phyloP scores from a whole-genome alignment of 2,113 vertebrate species.

The Prinia subflava region DNA sequence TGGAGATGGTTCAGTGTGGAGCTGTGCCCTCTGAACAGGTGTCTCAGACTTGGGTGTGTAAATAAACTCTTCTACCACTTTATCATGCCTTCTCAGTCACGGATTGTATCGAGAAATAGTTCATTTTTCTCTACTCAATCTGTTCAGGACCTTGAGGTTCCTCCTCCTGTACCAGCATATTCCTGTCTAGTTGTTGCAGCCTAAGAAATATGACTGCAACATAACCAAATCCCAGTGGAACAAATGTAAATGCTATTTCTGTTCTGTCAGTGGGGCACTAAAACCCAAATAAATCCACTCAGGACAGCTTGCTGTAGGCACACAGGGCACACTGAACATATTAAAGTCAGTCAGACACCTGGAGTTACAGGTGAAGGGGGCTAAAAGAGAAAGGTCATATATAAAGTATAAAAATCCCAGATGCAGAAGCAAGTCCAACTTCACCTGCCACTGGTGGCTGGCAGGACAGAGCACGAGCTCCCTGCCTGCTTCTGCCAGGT shows the following conservation, averaged over 20 bases:
- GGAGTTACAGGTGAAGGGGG: neutral
- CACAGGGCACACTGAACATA: neutral
- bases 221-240: neutral
- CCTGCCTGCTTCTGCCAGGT: neutral
- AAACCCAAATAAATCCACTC: neutral
- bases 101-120: neutral
- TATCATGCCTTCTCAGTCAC: neutral
- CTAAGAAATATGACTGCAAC: neutral
- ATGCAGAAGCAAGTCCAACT: neutral
- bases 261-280: neutral
- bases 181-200: neutral
- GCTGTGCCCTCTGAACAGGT: constrained; percentile 28
- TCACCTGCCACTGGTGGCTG: neutral
- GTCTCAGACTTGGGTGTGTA: neutral
- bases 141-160: neutral
- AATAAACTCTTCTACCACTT: neutral
- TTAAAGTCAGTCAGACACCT: neutral
- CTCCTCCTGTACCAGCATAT: neutral
- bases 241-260: neutral
- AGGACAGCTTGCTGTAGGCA: neutral
- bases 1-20: neutral
- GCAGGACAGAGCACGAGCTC: neutral
- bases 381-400: neutral
- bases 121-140: neutral
- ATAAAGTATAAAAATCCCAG: neutral